A percentile compares a stretch with the other conserved stretches of the same genome.
Conservation (phyloP, 2,888 invertebrate genomes). For the Slavum lentiscoides region DNA sequence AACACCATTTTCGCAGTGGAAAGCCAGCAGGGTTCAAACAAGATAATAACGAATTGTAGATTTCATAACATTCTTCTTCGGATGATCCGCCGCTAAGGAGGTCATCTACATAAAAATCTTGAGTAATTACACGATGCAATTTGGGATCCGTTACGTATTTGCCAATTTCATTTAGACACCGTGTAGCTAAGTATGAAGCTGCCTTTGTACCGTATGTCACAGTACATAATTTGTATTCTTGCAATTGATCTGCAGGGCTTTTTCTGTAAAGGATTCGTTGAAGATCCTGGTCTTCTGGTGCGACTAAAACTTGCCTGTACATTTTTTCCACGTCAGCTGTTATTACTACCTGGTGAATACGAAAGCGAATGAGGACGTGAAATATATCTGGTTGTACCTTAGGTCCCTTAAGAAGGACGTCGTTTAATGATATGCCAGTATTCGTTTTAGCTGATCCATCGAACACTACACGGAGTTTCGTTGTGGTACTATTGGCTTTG, state of each 20-base stretch:
- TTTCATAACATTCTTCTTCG: neutral
- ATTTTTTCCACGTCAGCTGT: constrained; percentile 6
- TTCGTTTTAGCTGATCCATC: neutral
- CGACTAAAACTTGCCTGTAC: neutral
- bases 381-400: neutral
- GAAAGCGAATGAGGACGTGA: neutral
- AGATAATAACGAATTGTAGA: neutral
- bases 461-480: neutral
- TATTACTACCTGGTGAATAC: neutral
- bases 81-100: neutral
- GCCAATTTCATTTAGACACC: neutral
- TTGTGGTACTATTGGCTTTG: neutral
- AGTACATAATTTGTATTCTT: neutral
- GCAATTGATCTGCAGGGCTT: neutral
- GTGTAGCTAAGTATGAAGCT: constrained; percentile 6
- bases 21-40: neutral
- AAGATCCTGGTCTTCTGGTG: neutral
- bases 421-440: too few relatives aligned
- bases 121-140: neutral
- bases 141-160: neutral
- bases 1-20: constrained; percentile 15
- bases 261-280: neutral
- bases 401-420: too few relatives aligned
- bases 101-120: constrained; percentile 15
- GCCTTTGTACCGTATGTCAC: constrained; percentile 7